Evolutionary conservation across 1,140 invertebrate genomes (phyloP).

Genomic region (Bacillus rossius): DNA sequence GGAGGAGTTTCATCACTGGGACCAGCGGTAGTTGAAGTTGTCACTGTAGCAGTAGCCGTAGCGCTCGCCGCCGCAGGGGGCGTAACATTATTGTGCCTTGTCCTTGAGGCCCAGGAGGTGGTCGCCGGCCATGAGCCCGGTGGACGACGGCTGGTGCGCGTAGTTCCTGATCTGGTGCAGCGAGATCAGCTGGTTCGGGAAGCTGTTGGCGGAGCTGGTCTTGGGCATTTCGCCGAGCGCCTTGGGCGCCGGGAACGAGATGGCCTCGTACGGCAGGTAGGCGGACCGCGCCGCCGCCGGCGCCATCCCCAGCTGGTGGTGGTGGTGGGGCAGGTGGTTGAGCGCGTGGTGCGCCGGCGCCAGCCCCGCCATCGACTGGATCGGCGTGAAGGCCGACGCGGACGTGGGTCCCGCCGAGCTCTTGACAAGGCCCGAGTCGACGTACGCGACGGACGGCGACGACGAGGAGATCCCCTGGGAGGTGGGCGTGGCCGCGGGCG

Average conservation of each 20-base stretch:
- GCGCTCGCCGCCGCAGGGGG: slow-evolving; percentile 1
- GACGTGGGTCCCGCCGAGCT: slow-evolving; percentile 45
- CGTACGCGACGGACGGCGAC: slow-evolving; percentile 21
- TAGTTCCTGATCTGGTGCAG: slow-evolving; percentile 96
- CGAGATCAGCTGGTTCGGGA: slow-evolving; percentile 92
- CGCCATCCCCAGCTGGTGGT: slow-evolving; percentile 39
- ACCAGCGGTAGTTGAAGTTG: slow-evolving; percentile 12
- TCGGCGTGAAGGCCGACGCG: slow-evolving; percentile 86
- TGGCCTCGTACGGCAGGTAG: slow-evolving; percentile 88
- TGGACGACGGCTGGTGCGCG: slow-evolving; percentile 77
- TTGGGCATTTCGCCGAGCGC: slow-evolving; percentile 46
- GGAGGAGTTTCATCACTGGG: slow-evolving; percentile 9
- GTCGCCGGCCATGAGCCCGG: slow-evolving; percentile 50
- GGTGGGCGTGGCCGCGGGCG: slow-evolving; percentile 36
- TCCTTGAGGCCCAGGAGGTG: slow-evolving; percentile 50
- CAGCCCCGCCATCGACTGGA: slow-evolving; percentile 63
- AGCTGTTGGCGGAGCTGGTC: slow-evolving; percentile 57
- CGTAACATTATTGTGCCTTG: slow-evolving; percentile 39
- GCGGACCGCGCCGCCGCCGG: slow-evolving; percentile 59
- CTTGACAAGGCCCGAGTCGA: slow-evolving; percentile 28
- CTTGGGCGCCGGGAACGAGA: slow-evolving; percentile 67
- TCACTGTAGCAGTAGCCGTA: slow-evolving; percentile 10
- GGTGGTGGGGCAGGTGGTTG: slow-evolving; percentile 61
- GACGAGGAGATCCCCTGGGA: slow-evolving; percentile 19
- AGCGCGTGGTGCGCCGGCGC: slow-evolving; percentile 43